A percentile compares a stretch with the other conserved stretches of the same genome.
Conservation (phyloP, 2,113 vertebrate species). For the Apodemus speciosus region DNA sequence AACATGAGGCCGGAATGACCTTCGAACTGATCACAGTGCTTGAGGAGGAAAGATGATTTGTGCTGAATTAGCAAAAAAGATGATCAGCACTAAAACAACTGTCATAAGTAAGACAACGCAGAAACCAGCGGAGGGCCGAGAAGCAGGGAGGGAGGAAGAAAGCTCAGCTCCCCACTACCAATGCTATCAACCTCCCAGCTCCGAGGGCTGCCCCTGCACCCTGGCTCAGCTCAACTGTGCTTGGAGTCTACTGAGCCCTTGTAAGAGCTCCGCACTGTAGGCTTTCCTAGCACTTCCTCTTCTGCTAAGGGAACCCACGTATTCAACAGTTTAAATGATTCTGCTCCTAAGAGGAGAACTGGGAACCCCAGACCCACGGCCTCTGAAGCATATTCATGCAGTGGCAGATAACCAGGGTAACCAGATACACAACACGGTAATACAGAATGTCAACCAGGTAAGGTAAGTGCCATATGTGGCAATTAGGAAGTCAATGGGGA, state of each 20-base stretch:
- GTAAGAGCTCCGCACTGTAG: background rate
- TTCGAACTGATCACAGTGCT: background rate
- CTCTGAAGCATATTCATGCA: background rate
- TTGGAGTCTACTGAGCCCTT: background rate
- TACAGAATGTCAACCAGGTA: background rate
- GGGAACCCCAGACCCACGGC: background rate
- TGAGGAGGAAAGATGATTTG: background rate
- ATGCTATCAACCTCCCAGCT: fast-evolving
- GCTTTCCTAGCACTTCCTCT: background rate
- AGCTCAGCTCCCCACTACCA: no score
- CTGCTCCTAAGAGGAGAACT: background rate
- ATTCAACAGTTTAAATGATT: background rate
- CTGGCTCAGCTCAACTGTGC: background rate
- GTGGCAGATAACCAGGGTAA: fast-evolving
- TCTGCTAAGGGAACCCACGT: background rate
- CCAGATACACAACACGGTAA: background rate
- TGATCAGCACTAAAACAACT: background rate
- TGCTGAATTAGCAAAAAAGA: background rate
- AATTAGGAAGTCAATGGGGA: background rate
- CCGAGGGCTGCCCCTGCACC: background rate
- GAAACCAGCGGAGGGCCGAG: background rate
- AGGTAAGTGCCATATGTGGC: background rate
- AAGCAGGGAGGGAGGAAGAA: background rate
- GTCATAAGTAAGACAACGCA: background rate
- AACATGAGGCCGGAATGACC: background rate